Evolutionary conservation across 2,888 invertebrate genomes (phyloP).

Genomic region (Branchipolynoe longqiensis): DNA sequence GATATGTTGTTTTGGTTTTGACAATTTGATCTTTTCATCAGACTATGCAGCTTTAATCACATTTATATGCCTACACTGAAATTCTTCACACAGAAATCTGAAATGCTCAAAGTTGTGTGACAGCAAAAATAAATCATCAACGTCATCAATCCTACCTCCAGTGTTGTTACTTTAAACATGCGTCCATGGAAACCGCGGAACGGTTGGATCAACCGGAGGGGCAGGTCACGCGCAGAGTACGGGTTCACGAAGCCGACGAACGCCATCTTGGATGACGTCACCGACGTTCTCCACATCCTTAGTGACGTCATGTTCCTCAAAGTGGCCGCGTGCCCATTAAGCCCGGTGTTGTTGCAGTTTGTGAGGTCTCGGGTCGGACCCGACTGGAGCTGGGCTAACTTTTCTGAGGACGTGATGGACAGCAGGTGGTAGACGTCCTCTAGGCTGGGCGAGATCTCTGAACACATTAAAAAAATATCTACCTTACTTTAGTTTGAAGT

Average conservation of each 20-base stretch:
- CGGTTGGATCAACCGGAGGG: background rate
- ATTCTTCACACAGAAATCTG: too few species aligned
- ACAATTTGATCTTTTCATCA: too few species aligned
- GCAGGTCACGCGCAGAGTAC: background rate
- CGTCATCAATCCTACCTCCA: too few species aligned
- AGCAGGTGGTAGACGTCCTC: slow-evolving; percentile 4
- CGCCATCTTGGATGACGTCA: background rate
- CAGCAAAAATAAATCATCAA: too few species aligned
- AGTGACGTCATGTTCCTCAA: slow-evolving; percentile 12
- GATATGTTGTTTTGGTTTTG: too few species aligned
- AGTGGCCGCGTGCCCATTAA: background rate
- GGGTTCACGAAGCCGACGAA: slow-evolving; percentile 20
- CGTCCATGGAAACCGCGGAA: slow-evolving; percentile 13
- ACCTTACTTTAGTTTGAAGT: too few species aligned
- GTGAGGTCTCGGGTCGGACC: background rate
- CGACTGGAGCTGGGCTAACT: background rate
- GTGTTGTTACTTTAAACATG: background rate
- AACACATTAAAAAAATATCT: too few species aligned
- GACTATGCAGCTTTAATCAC: too few species aligned
- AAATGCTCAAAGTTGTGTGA: too few species aligned
- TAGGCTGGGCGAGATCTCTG: background rate
- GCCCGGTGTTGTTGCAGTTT: background rate
- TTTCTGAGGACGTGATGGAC: background rate
- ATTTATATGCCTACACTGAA: too few species aligned
- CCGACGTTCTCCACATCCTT: slow-evolving; percentile 1